Base-by-base conservation (phyloP, 2,888 invertebrate genomes). In the Rhodophaea formosa region DNA sequence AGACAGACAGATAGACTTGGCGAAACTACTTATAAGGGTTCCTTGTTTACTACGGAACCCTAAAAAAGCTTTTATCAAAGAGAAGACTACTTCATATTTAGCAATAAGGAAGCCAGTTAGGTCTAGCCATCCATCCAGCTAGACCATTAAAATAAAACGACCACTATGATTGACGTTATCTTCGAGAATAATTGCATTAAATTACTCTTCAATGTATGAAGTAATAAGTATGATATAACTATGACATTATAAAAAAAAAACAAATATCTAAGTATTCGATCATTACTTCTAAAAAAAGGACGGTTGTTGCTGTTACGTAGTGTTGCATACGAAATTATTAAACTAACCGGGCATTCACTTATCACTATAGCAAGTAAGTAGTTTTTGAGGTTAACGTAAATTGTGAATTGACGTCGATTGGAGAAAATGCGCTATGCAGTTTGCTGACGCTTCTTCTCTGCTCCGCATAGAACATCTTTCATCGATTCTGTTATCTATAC, bases 311-410 rank as follows among this genome's bases (percentile, higher is more conserved):
- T 23, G 14, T 47, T 47, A 47, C 47, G 30, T 30, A 5, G 16
- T 46, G 14, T 47, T 47, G 47, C 47, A 14, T 47, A 47, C 30
- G n/a, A 8, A 23, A 46, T 47, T 30, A 23, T 47, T 6, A 47
- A 29, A 29, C 30, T 47, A 16, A 16, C 16, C 3, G 23, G 16
- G 23, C 46, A 46, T 46, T 46, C 46, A 23, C 46, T 46, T 46
- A 3, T 39, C 5, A 12, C 39, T 12, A 35, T 35, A 10, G 10
- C 10, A 10, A 35, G 35, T 10, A 10, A 32, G 7, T 32, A 3
- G 32, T 8, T 32, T 32, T 32, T 7, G 8, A 32, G 3, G 7
- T n/a, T n/a, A n/a, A n/a, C n/a, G n/a, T n/a, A n/a, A n/a, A n/a
- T n/a, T n/a, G n/a, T n/a, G n/a, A n/a, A n/a, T n/a, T n/a, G n/a